Base-by-base conservation (phyloP, 2,113 vertebrate species). In the Ceuthmochares aereus region DNA sequence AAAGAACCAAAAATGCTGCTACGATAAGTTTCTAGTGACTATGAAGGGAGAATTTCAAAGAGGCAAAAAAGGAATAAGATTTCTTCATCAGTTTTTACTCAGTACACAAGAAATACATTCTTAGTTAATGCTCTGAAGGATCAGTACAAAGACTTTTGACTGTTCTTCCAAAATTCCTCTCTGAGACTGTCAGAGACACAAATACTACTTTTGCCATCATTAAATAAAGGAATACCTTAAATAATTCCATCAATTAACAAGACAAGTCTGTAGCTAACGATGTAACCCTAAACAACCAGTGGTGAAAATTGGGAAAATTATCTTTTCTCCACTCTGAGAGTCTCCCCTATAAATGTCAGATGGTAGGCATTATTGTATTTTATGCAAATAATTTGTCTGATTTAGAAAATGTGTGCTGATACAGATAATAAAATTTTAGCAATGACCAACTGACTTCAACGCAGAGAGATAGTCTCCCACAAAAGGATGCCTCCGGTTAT, bases 201-300 rank as follows among this genome's bases (percentile, higher is more conserved):
- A 87, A 56, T 9, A 72, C 67, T 49, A 51, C 58, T 85, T 92
- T 81, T 88, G 7, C 26, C 37, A 70, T 68, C 52, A n/a, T 47
- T 91, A 90, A 81, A 81, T 74, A 78, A 91, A 68, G 63, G 42
- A 78, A 59, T 58, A 87, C 19, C 23, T 91, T 82, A 72, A 87
- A 75, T 82, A 89, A 90, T 34, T 86, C 37, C 83, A 49, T 45
- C 36, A 15, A 42, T 70, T 77, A 91, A 78, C 51, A 78, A 81
- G 64, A 63, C 47, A 87, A 64, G 52, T 29, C 56, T 88, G 43
- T 68, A 88, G 56, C 29, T 90, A 90, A 90, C 92, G 37, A 68
- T 67, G 73, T 72, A 32, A 82, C 32, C 19, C 51, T 37, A 14
- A 70, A 59, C 37, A 92, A 40, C 4, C 0, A 3, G 17, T 63